Conservation (phyloP, 2,888 invertebrate species). For the Diloba caeruleocephala region DNA sequence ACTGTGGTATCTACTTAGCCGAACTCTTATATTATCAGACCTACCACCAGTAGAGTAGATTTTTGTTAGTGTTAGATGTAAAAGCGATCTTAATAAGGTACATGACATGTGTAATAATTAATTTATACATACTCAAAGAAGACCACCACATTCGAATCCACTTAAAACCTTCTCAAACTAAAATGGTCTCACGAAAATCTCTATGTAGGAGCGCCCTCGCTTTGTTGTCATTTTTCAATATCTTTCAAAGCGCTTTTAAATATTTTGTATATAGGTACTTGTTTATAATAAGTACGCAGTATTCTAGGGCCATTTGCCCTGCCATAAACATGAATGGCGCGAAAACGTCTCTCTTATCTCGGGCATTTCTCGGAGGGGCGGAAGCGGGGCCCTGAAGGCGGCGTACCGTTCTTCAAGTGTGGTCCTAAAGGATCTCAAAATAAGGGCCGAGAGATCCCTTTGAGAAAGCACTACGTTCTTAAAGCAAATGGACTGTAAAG, state of each 20-base stretch:
- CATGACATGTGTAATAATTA: not conserved
- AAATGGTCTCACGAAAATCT: slow-evolving; percentile 13
- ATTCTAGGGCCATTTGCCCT: slow-evolving; percentile 86
- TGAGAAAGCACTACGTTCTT: slow-evolving; percentile 83
- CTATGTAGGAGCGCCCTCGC: slow-evolving; percentile 11
- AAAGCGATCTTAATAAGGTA: no score
- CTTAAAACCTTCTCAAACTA: slow-evolving; percentile 8
- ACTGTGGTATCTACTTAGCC: no score
- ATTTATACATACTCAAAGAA: not conserved
- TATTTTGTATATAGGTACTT: slow-evolving; percentile 75
- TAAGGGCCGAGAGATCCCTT: slow-evolving; percentile 84
- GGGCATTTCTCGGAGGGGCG: slow-evolving; percentile 86
- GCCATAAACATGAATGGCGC: slow-evolving; percentile 89
- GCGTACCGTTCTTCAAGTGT: slow-evolving; percentile 83
- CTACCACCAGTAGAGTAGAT: no score
- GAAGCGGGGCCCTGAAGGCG: slow-evolving; percentile 83
- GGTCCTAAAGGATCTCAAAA: slow-evolving; percentile 86
- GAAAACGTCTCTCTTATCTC: slow-evolving; percentile 89
- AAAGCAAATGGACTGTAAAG: slow-evolving; percentile 87
- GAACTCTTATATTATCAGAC: no score
- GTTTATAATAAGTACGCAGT: slow-evolving; percentile 87
- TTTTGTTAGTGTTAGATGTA: no score
- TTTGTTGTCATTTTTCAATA: slow-evolving; percentile 63
- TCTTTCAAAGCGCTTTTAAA: slow-evolving; percentile 61
- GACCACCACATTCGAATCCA: not conserved